Conservation (phyloP, 2,113 vertebrate species). For the Pedionomus torquatus region DNA sequence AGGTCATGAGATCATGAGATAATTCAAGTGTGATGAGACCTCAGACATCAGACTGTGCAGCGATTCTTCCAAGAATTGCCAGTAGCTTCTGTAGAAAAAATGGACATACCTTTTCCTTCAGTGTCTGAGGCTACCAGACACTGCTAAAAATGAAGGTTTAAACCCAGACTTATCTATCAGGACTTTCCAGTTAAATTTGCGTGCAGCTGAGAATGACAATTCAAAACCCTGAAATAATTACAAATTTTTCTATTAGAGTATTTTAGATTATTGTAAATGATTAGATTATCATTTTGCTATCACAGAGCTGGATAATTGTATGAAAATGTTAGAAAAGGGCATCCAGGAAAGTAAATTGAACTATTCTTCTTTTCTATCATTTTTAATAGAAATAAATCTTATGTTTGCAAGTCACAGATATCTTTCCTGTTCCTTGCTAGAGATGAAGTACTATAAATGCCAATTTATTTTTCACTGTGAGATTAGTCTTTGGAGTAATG, state of each 20-base stretch:
- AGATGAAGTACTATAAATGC: constrained; percentile 38
- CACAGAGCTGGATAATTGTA: background rate
- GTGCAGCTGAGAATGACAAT: background rate
- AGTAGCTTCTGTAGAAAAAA: background rate
- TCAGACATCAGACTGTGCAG: background rate
- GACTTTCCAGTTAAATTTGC: background rate
- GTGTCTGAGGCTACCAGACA: background rate
- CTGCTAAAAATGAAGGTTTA: background rate
- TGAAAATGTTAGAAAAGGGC: background rate
- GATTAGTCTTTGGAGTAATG: constrained; percentile 42
- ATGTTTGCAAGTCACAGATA: constrained; percentile 21
- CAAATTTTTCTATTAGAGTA: background rate
- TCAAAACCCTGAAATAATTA: background rate
- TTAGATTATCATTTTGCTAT: background rate
- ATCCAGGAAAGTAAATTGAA: background rate
- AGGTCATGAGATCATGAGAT: background rate
- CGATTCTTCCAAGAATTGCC: background rate
- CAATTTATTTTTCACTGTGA: constrained; percentile 45
- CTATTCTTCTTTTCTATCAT: background rate
- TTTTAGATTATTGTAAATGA: background rate
- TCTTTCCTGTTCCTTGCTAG: background rate
- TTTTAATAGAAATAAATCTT: background rate
- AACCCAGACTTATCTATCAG: background rate
- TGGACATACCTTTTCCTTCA: background rate
- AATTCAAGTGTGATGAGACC: background rate